Base-by-base conservation (phyloP, 2,113 vertebrate genomes). In the Gnathonemus longibarbis region DNA sequence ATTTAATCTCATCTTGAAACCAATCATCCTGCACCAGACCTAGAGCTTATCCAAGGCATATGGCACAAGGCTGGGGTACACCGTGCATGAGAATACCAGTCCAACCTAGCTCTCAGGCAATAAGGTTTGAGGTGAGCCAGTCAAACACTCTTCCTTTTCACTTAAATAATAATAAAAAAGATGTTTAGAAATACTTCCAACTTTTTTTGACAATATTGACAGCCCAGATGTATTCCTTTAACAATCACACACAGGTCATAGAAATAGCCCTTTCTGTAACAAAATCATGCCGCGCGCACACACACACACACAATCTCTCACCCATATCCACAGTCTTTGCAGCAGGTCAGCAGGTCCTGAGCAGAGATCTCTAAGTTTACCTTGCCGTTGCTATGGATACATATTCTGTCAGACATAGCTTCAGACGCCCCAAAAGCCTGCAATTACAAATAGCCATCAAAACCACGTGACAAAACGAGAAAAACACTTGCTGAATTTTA, bases 341-440 rank as follows among this genome's bases (percentile, higher is more conserved):
- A 96, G 91, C 98, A 99, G 0, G 95, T 96, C 48, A 99, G 97
- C 93, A 99, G 92, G 91, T 99, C 98, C 95, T 99, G 95, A 0
- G 98, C 95, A 0, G 98, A 99, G 90, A 99, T 96, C 93, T 99
- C 98, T 90, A 98, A 95, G 0, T 92, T 99, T 90, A 98, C 94
- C 35, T 96, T 96, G 50, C 93, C 95, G 0, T 96, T 96, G n/a
- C 95, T 98, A 90, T 98, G 97, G 89, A 99, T 95, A 5, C 98
- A 99, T 89, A 97, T 90, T 5, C 98, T 95, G 93, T 99, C 98
- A 0, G 98, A 99, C 15, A 99, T 99, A 0, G 98, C 97, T 92
- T 98, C 98, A 24, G 96, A 96, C 0, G 98, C 98, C 0, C 98
- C 98, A 3, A 99, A 99, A 0, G 98, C 98, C 98, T 99, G 91